These are phyloP conservation scores for Edolisoma coerulescens DNA, from an alignment of 2,113 vertebrate genomes.

Conservation along the genomic window DNA sequence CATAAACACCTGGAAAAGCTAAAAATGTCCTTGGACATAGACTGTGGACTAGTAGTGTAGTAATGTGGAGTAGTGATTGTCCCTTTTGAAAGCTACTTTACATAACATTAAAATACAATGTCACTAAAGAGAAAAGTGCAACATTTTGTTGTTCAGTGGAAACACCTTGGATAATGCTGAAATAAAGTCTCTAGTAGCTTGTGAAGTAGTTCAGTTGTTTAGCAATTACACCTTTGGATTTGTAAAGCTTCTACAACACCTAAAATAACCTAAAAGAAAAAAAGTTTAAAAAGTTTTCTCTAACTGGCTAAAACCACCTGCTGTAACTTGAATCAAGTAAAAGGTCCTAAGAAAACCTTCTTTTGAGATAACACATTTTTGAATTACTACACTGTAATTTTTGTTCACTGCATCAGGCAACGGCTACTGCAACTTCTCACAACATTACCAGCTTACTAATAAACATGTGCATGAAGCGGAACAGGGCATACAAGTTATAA, in stretches of 20 bases:
- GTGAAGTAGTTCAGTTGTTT: neutral
- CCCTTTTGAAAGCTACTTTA: constrained; percentile 27
- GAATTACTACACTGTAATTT: constrained; percentile 22
- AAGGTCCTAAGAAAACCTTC: constrained; percentile 27
- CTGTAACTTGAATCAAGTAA: neutral
- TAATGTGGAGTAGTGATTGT: neutral
- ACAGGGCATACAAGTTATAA: constrained; percentile 23
- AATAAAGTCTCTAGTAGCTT: neutral
- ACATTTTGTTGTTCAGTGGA: neutral
- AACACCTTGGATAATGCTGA: neutral
- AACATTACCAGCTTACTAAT: constrained; percentile 32
- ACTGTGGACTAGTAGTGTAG: neutral
- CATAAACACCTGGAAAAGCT: neutral
- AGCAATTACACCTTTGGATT: neutral
- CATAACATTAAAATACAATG: neutral
- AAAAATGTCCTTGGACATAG: neutral
- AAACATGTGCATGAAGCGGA: constrained; percentile 49
- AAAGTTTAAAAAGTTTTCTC: neutral
- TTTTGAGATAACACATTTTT: constrained; percentile 49
- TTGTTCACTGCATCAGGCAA: constrained; percentile 12
- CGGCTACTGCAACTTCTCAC: neutral
- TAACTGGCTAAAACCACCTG: neutral
- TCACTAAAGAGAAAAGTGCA: neutral
- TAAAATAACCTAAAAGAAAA: neutral
- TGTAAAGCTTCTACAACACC: neutral